Base-by-base conservation (phyloP, 2,888 invertebrate species). In the Athrips mouffetella region DNA sequence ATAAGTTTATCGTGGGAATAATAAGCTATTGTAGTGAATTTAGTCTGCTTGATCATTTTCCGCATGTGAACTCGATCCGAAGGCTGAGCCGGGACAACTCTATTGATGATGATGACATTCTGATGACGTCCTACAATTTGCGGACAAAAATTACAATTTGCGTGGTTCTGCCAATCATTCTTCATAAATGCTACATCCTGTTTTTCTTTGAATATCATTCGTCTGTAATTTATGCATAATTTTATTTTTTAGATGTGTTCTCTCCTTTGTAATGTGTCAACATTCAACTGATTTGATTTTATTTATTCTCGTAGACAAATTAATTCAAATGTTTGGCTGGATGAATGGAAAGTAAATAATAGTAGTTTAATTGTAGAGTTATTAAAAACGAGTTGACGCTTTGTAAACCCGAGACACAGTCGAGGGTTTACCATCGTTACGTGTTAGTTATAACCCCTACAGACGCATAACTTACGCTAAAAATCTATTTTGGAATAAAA, bases 151-250 rank as follows among this genome's bases (percentile, higher is more conserved):
- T 59, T 62, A 48, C 66, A 68, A 73, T 73, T 74, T 70, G 61
- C 59, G 31, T 59, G 67, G 62, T 75, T 76, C 67, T 64, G 70
- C 64, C 67, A 65, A 78, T 78, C 74, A 74, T 71, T 59, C 65
- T 57, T 65, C 66, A 58, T 78, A 76, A 79, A 72, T 63, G 69
- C 54, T 49, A 57, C 69, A 74, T 82, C 82, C 81, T 79, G 79
- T 79, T 73, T 67, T 68, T 70, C 60, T 58, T 59, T 60, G n/a
- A n/a, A n/a, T n/a, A n/a, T n/a, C n/a, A n/a, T 55, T 58, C 55
- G 23, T 15, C 58, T 60, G 57, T 56, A 62, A 66, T 64, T 67
- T 62, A 44, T 20, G 37, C 21, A n/a, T 11, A 21, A 6, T 10
- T 18, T 37, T 37, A 21, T 21, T 20, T 37, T 37, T 37, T 3